Evolutionary conservation across 2,888 invertebrate genomes (phyloP), one percentile per base, ranked within the genome.

Genomic region (Dolichopus griseipennis): DNA sequence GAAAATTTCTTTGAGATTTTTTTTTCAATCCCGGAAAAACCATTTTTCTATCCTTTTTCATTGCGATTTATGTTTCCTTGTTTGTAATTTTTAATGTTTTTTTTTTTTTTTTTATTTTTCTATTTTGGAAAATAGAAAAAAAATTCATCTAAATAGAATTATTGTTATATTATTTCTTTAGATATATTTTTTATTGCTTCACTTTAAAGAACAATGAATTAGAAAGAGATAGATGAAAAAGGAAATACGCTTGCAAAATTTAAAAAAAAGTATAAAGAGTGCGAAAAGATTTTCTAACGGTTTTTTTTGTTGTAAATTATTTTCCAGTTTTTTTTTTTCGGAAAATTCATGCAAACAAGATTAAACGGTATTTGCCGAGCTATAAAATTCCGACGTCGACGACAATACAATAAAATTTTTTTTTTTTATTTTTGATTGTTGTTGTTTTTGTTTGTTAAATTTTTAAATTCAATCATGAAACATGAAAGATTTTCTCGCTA

Each of bases 381-480:
- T 27, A 63, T 63, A 63, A 63, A 63, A 63, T 63, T 63, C 52
- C 52, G n/a, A 52, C 52, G 52, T 52, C 52, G 52, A n/a, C 52
- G 52, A 52, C 52, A 52, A 52, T 52, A 52, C 52, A 52, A 52
- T 52, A 52, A 52, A 52, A 52, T 52, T 52, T 52, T 18, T 15
- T 18, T 12, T 52, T 52, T 52, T 15, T 10, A 9, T 52, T 52
- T 52, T 52, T 7, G 52, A 15, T 52, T 52, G 9, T 52, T 52
- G 18, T 52, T 52, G 52, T 52, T 52, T 52, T 52, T 52, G 27
- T 52, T 52, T 52, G 52, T 4, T 41, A 41, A 52, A 52, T 52
- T 52, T 52, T 52, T 52, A 52, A 52, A 52, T 52, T 52, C 52
- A 52, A 52, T 52, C 52, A 52, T 52, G 52, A 52, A 52, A 52